Percentiles rank a stretch among this genome's conserved stretches.
Evolutionary conservation across 2,797 vertebrate species (phyloP).

Genomic region (Chelon auratus): DNA sequence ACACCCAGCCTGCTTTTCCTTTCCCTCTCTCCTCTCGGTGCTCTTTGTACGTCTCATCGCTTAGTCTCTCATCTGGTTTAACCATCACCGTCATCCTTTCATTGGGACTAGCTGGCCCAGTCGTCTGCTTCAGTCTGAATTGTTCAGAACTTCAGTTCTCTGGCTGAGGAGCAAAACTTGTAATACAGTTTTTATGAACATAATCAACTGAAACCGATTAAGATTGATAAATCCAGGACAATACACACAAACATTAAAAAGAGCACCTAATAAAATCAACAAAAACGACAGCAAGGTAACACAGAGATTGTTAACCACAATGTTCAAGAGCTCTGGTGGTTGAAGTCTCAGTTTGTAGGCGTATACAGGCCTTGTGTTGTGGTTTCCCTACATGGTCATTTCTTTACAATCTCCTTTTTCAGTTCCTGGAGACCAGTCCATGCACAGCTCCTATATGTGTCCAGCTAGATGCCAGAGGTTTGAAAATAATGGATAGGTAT

Average conservation of each 20-base stretch:
- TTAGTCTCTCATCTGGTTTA: constrained; percentile 35
- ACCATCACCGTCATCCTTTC: constrained; percentile 9
- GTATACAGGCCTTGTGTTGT: constrained; percentile 49
- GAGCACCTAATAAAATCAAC: constrained; percentile 37
- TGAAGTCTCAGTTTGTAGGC: constrained; percentile 51
- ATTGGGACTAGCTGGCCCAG: constrained; percentile 21
- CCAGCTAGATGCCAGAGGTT: constrained; percentile 44
- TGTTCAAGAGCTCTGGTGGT: constrained; percentile 57
- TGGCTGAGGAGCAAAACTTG: constrained; percentile 13
- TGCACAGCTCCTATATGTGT: constrained; percentile 26
- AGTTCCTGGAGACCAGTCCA: constrained; percentile 42
- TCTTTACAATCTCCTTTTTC: constrained; percentile 27
- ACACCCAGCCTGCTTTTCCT: neutral
- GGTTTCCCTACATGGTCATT: constrained; percentile 55
- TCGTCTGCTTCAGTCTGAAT: constrained; percentile 6
- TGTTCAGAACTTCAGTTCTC: constrained; percentile 18
- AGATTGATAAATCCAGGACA: constrained; percentile 21
- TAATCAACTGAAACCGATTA: constrained; percentile 32
- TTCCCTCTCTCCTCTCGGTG: neutral
- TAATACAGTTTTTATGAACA: constrained; percentile 40
- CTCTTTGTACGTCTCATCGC: neutral
- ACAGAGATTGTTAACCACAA: constrained; percentile 58
- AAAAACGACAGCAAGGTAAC: constrained; percentile 46
- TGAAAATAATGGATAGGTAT: constrained; percentile 36
- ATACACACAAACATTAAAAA: constrained; percentile 38